phyloP scores from a whole-genome alignment of 2,113 vertebrate species.

The Pelobates fuscus region DNA sequence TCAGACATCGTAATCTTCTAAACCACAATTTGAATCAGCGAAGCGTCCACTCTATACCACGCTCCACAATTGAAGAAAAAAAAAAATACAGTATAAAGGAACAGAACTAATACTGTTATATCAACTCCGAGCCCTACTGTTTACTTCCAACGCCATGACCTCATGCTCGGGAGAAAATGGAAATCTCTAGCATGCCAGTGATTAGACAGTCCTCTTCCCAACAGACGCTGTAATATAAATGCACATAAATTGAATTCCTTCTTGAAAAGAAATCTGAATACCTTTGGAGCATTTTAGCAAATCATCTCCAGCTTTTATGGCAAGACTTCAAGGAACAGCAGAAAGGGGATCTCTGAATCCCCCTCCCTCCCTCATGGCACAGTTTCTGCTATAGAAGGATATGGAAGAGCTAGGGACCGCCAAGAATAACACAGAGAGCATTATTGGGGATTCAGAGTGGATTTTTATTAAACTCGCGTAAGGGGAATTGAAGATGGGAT shows the following conservation, averaged over 20 bases:
- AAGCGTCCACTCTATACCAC: constrained; percentile 76
- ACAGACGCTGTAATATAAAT: constrained; percentile 98
- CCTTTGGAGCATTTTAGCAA: constrained; percentile 92
- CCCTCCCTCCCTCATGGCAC: constrained; percentile 67
- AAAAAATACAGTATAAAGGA: constrained; percentile 54
- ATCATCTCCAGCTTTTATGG: constrained; percentile 94
- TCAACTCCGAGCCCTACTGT: constrained; percentile 68
- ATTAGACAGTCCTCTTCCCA: constrained; percentile 96
- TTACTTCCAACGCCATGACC: constrained; percentile 78
- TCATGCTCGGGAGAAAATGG: constrained; percentile 79
- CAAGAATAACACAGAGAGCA: constrained; percentile 92
- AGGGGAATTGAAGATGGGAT: constrained; percentile 65
- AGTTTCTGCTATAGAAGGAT: constrained; percentile 73
- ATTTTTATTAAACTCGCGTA: constrained; percentile 92
- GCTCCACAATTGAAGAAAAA: constrained; percentile 69
- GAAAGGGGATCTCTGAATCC: constrained; percentile 82
- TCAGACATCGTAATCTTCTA: constrained; percentile 10
- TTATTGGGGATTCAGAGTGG: constrained; percentile 95
- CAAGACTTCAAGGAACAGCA: constrained; percentile 89
- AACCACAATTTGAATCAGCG: constrained; percentile 7
- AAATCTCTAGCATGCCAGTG: constrained; percentile 86
- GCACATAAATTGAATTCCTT: constrained; percentile 99
- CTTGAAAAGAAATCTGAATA: constrained; percentile 93
- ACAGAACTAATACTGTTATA: constrained; percentile 69
- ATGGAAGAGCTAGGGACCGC: constrained; percentile 71